Conservation (phyloP, 2,797 vertebrate genomes). For the Neosilurus mollespiculum region DNA sequence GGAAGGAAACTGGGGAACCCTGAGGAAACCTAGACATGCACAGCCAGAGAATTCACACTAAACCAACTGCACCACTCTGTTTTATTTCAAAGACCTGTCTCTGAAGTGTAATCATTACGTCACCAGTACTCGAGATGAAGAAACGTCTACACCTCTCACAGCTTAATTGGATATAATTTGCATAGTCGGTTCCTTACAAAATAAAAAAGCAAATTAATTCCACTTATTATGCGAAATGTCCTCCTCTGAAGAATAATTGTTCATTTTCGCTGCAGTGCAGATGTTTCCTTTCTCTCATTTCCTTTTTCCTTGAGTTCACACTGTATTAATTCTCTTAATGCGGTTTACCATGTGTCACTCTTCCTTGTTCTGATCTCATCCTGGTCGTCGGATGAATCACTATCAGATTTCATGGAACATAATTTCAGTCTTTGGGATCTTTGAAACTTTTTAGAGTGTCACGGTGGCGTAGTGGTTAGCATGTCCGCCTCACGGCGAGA, state of each 20-base stretch:
- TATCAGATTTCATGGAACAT: neutral
- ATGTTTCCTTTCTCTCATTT: conserved; percentile 23
- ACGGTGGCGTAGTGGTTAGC: too few relatives aligned
- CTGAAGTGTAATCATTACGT: neutral
- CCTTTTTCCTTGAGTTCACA: conserved; percentile 5
- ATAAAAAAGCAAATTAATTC: conserved; percentile 15
- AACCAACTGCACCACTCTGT: neutral
- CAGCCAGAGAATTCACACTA: neutral
- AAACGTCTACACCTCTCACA: neutral
- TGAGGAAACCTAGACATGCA: neutral
- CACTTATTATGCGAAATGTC: conserved; percentile 13
- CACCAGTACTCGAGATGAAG: neutral
- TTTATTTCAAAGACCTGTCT: neutral
- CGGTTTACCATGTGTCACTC: neutral
- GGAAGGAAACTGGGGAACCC: neutral
- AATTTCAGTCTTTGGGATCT: too few relatives aligned
- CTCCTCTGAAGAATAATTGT: neutral
- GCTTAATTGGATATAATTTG: conserved; percentile 22
- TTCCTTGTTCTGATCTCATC: neutral
- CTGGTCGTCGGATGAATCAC: neutral
- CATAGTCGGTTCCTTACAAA: conserved; percentile 2
- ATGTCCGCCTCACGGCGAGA: too few relatives aligned
- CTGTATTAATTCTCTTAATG: conserved; percentile 6
- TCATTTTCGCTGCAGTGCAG: conserved; percentile 14
- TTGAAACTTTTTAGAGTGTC: too few relatives aligned